Evolutionary conservation across 2,888 invertebrate species (phyloP).

Genomic region (Chaetogeoica ovagalla): DNA sequence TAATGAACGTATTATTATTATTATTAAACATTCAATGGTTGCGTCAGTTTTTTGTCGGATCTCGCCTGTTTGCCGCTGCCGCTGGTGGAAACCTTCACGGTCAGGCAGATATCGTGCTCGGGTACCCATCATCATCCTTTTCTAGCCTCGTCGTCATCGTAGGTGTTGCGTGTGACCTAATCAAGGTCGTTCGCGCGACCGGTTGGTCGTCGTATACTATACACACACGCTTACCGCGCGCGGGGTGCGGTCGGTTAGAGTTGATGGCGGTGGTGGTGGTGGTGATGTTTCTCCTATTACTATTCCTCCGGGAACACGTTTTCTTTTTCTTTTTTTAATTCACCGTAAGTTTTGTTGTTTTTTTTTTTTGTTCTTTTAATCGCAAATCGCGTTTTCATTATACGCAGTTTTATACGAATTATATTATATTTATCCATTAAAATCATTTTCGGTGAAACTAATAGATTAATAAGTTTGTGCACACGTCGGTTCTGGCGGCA

Average conservation of each 20-base stretch:
- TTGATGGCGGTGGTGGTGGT: background rate
- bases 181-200: constrained; percentile 48
- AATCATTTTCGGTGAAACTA: too few relatives aligned
- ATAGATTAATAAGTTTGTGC: too few relatives aligned
- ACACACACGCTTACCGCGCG: background rate
- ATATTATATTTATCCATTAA: too few relatives aligned
- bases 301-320: constrained; percentile 23
- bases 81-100: constrained; percentile 48
- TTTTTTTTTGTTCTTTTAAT: background rate
- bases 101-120: constrained; percentile 4
- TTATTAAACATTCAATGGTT: constrained; percentile 37
- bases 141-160: background rate
- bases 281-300: too few relatives aligned
- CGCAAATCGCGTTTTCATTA: background rate
- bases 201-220: constrained; percentile 10
- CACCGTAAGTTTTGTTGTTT: background rate
- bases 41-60: constrained; percentile 35
- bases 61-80: constrained; percentile 30
- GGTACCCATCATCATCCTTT: constrained; percentile 38
- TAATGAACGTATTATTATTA: constrained; percentile 47
- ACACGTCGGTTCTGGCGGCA: too few relatives aligned
- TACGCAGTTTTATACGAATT: too few relatives aligned
- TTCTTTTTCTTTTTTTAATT: background rate
- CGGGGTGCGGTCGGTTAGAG: constrained; percentile 15
- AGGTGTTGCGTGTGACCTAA: constrained; percentile 52